A percentile compares a stretch with the other conserved stretches of the same genome.
phyloP scores from a whole-genome alignment of 2,888 invertebrate genomes.

The Epinotia brunnichana region DNA sequence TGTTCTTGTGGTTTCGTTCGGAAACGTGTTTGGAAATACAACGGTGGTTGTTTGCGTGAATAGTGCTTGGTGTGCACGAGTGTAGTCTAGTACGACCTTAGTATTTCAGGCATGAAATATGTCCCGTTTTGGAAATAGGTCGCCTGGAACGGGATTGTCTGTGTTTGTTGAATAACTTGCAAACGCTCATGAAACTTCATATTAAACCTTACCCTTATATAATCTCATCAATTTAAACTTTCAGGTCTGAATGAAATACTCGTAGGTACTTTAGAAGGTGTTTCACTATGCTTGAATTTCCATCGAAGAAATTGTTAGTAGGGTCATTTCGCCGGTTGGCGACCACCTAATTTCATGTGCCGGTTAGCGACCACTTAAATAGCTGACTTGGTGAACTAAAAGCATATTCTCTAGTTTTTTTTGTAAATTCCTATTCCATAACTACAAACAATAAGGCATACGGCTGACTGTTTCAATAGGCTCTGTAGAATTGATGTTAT shows the following conservation, averaged over 20 bases:
- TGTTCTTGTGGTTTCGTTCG: slow-evolving; percentile 36
- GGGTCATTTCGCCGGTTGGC: no score
- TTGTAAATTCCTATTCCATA: no score
- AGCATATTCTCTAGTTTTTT: no score
- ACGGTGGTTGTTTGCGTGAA: slow-evolving; percentile 33
- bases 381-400: no score
- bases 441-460: no score
- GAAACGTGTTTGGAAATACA: slow-evolving; percentile 30
- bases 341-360: no score
- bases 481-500: no score
- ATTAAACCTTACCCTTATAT: background rate
- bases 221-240: background rate
- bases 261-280: no score
- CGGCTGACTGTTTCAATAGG: no score
- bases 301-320: no score
- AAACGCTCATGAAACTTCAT: background rate
- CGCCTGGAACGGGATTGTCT: slow-evolving; percentile 26
- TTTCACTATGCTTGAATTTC: no score
- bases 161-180: slow-evolving; percentile 1
- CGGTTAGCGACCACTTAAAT: no score
- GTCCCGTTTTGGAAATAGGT: slow-evolving; percentile 34
- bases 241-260: background rate
- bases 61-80: slow-evolving; percentile 18
- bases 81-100: slow-evolving; percentile 23
- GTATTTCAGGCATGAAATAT: slow-evolving; percentile 38